phyloP scores from a whole-genome alignment of 2,113 vertebrate species.

The Vimba vimba region DNA sequence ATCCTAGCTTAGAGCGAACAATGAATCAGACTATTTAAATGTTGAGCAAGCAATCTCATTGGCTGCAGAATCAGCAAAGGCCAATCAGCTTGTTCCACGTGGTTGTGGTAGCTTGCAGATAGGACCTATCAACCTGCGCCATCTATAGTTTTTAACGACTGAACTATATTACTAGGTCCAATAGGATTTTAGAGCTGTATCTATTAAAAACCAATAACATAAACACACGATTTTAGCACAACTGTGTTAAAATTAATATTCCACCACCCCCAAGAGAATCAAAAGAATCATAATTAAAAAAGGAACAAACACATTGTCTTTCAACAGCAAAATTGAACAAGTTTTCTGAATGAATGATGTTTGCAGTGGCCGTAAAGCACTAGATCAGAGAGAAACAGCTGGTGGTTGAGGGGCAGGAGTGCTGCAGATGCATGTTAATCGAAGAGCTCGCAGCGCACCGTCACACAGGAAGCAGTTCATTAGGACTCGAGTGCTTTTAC shows the following conservation, averaged over 20 bases:
- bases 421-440: conserved; percentile 83
- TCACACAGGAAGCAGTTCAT: conserved; percentile 79
- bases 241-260: background rate
- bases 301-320: background rate
- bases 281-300: background rate
- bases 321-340: conserved; percentile 50
- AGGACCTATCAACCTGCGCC: too few species aligned
- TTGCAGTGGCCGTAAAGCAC: conserved; percentile 82
- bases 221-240: background rate
- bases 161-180: too few species aligned
- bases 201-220: background rate
- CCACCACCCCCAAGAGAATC: conserved; percentile 4
- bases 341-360: conserved; percentile 87
- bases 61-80: too few species aligned
- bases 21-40: too few species aligned
- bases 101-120: too few species aligned
- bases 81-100: too few species aligned
- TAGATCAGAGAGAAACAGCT: conserved; percentile 88
- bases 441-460: conserved; percentile 65
- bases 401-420: conserved; percentile 79
- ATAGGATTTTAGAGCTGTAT: background rate
- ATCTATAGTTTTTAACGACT: too few species aligned
- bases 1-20: too few species aligned
- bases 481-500: conserved; percentile 76
- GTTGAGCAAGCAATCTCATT: too few species aligned